Evolutionary conservation across 1,140 invertebrate genomes (phyloP).

Genomic region (Aphelinus certus): DNA sequence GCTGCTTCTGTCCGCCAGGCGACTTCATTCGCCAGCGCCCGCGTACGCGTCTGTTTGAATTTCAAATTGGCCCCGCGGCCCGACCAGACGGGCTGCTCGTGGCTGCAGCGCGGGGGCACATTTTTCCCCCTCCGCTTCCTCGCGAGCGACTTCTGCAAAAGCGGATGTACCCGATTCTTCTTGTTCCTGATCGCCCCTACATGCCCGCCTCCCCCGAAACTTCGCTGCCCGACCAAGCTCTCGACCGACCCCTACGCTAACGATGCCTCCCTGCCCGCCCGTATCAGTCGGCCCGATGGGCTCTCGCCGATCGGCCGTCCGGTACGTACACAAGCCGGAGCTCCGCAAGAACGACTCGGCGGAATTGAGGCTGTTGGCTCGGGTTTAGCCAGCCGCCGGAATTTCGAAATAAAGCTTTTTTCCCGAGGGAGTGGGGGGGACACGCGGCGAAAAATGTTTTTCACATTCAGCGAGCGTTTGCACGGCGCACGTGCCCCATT

Average conservation of each 20-base stretch:
- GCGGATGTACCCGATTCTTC: neutral
- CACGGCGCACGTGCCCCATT: too few species aligned
- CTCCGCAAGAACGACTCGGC: too few species aligned
- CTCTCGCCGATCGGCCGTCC: neutral
- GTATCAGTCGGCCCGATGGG: neutral
- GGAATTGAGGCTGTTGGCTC: too few species aligned
- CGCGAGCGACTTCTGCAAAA: neutral
- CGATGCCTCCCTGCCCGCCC: neutral
- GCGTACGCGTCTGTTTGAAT: conserved; percentile 14
- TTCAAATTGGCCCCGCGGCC: conserved; percentile 9
- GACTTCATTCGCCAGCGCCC: conserved; percentile 7
- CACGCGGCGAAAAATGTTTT: too few species aligned
- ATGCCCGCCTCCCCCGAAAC: neutral
- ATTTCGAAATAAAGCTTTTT: too few species aligned
- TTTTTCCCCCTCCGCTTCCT: neutral
- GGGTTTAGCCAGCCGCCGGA: too few species aligned
- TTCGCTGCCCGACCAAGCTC: too few species aligned
- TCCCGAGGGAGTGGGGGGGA: too few species aligned
- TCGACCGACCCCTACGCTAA: too few species aligned
- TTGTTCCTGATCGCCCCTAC: neutral
- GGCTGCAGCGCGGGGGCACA: neutral
- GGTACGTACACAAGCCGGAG: too few species aligned
- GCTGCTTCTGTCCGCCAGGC: too few species aligned
- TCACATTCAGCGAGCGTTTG: too few species aligned
- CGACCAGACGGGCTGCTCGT: neutral